A percentile compares a stretch with the other conserved stretches of the same genome.
Conservation (phyloP, 2,113 vertebrate genomes). For the Oenanthe oenanthe region DNA sequence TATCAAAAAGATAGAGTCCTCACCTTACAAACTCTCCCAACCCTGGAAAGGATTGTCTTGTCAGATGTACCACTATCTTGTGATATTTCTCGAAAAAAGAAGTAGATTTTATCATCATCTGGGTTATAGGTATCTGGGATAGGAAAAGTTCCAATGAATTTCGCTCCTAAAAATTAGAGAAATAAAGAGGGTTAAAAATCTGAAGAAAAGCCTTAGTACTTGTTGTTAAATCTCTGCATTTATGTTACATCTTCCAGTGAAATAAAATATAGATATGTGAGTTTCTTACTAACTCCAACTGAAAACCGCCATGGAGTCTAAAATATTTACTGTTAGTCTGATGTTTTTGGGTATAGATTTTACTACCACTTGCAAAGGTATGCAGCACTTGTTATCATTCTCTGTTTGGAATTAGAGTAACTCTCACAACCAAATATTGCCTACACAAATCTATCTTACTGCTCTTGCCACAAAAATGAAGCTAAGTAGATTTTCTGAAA, state of each 20-base stretch:
- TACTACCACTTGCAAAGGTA: neutral
- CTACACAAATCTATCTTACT: neutral
- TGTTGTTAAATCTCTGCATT: neutral
- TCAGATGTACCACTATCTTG: slow-evolving; percentile 87
- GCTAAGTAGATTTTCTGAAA: neutral
- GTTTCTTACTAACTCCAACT: neutral
- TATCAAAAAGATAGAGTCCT: slow-evolving; percentile 8
- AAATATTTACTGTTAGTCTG: neutral
- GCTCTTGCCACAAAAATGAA: neutral
- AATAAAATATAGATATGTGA: neutral
- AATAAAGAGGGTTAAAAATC: neutral
- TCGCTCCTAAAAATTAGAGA: slow-evolving; percentile 81
- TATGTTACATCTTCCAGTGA: neutral
- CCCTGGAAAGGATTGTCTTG: slow-evolving; percentile 91
- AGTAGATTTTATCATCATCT: slow-evolving; percentile 98
- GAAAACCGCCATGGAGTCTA: neutral
- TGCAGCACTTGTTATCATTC: neutral
- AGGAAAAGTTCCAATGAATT: slow-evolving; percentile 92
- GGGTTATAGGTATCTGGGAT: slow-evolving; percentile 95
- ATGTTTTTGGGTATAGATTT: neutral
- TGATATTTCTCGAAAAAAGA: slow-evolving; percentile 96
- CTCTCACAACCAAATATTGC: neutral
- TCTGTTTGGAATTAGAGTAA: neutral
- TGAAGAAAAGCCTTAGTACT: neutral
- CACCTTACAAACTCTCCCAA: slow-evolving; percentile 96